Conservation (phyloP, 2,113 vertebrate species). For the Polyodon spathula region DNA sequence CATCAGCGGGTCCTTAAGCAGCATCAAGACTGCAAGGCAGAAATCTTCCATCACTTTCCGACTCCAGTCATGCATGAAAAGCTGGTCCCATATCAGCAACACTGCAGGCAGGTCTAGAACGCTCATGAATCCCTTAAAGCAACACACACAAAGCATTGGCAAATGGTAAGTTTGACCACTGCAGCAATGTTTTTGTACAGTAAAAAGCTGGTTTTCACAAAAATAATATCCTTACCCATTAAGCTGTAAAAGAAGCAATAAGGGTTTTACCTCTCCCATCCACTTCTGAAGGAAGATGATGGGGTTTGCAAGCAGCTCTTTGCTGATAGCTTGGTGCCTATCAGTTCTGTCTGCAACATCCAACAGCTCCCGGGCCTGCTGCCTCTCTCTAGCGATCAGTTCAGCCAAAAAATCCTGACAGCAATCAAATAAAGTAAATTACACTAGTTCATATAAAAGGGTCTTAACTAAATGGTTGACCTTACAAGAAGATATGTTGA, state of each 20-base stretch:
- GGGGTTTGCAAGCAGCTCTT: conserved; percentile 19
- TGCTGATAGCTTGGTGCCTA: conserved; percentile 9
- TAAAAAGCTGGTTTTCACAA: too few relatives aligned
- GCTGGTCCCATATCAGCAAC: conserved; percentile 33
- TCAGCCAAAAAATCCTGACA: conserved; percentile 30
- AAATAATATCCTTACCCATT: neutral
- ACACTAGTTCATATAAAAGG: too few relatives aligned
- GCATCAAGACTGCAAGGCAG: conserved; percentile 26
- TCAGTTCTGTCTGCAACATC: conserved; percentile 14
- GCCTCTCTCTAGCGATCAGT: conserved; percentile 24
- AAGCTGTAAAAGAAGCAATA: neutral
- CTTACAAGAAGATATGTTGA: too few relatives aligned
- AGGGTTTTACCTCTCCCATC: conserved; percentile 26
- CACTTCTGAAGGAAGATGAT: conserved; percentile 32
- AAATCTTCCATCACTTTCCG: conserved; percentile 26
- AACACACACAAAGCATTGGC: neutral
- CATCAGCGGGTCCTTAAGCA: conserved; percentile 31
- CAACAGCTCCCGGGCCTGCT: conserved; percentile 18
- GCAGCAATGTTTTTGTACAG: too few relatives aligned
- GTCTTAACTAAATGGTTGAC: too few relatives aligned
- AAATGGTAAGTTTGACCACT: too few relatives aligned
- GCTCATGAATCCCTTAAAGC: conserved; percentile 28
- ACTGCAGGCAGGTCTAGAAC: conserved; percentile 26
- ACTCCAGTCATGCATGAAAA: conserved; percentile 30
- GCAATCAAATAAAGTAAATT: conserved; percentile 8